Evolutionary conservation across 2,888 invertebrate species (phyloP), one percentile per base, ranked within the genome.

Genomic region (Buathra laborator): DNA sequence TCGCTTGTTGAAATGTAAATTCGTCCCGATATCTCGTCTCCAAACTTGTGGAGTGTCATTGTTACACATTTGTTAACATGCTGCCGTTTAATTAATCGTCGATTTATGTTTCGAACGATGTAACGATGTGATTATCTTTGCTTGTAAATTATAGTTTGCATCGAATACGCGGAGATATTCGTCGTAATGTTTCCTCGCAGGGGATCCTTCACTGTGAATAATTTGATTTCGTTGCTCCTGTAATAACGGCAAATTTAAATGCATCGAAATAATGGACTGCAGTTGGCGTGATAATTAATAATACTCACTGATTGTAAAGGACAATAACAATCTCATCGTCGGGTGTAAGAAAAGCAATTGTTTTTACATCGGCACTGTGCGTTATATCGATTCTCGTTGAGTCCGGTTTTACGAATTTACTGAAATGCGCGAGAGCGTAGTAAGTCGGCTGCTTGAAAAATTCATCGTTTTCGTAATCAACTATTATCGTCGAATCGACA

Each of bases 361-460:
- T 90, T 75, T 93, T 89, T 2, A 96, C 87, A 24, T 93, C 89
- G 5, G 86, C 81, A 32, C 92, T 91, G 3, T 92, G 89, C 48
- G 91, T 90, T 10, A 87, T 85, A 5, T 85, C 88, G 67, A 95
- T 93, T 89, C 94, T 89, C 77, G 92, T 78, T 0, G 97, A 97
- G 16, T 95, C 95, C 87, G 95, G 94, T 0, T 96, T 95, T 51
- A 97, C 94, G 90, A 97, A 97, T 93, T 96, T 96, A 59, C 96
- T 96, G 90, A 97, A 96, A 93, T 99, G 98, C 0, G 97, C 97
- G 92, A 98, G 94, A 0, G 96, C 96, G 92, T 98, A 99, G 93
- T 95, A 98, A 95, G 97, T 97, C 0, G 98, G 98, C 90, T 98
- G 98, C 90, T 98, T 98, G 91, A 97, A 97, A 92, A 98, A 98